A percentile compares a stretch with the other conserved stretches of the same genome.
These are phyloP conservation scores for Cotesia glomerata DNA, from an alignment of 1,140 invertebrate genomes.

Conservation along the genomic window DNA sequence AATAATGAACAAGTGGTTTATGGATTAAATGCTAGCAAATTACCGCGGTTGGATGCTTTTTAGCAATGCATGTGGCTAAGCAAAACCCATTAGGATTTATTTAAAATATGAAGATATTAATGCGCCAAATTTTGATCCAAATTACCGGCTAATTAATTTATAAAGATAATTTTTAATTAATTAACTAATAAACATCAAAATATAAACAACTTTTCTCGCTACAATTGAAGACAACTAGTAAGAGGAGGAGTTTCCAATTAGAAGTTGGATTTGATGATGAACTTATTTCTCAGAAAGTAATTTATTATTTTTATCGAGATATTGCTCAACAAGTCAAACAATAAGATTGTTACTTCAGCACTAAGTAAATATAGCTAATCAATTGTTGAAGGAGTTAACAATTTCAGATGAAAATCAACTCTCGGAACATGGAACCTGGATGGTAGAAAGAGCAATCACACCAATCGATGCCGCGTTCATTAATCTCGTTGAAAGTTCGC, in stretches of 20 bases:
- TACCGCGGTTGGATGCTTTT: too few relatives aligned
- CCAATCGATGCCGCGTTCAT: slow-evolving; percentile 39
- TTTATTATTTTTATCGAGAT: too few relatives aligned
- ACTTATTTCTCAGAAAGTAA: neutral
- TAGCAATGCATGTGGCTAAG: too few relatives aligned
- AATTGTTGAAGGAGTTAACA: neutral
- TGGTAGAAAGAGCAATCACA: neutral
- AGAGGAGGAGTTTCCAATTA: too few relatives aligned
- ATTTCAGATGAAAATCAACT: slow-evolving; percentile 3
- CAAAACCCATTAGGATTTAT: too few relatives aligned
- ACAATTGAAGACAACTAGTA: too few relatives aligned
- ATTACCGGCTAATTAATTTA: neutral
- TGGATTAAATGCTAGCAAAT: too few relatives aligned
- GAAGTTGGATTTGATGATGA: too few relatives aligned
- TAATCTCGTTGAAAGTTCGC: slow-evolving; percentile 43
- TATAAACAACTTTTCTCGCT: too few relatives aligned
- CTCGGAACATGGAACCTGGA: neutral
- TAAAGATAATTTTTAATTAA: too few relatives aligned
- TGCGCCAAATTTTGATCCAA: neutral
- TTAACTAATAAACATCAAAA: too few relatives aligned
- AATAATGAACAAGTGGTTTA: too few relatives aligned
- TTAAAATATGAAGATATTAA: neutral
- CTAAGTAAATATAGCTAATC: slow-evolving; percentile 12
- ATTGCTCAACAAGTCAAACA: neutral
- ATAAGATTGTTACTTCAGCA: neutral